Conservation (phyloP, 1,140 invertebrate species). For the Diuraphis noxia region DNA sequence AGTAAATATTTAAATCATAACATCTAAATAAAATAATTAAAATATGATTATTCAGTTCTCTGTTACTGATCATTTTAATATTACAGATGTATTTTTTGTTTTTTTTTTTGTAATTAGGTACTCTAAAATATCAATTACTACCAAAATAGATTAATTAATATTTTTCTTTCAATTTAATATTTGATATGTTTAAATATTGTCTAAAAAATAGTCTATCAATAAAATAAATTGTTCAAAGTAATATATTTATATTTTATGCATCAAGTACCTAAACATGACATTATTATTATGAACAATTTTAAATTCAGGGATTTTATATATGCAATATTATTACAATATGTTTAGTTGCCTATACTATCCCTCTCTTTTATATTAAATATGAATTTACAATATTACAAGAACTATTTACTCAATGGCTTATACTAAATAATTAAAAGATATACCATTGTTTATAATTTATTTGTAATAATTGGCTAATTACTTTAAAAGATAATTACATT, state of each 20-base stretch:
- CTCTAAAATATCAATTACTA: background rate
- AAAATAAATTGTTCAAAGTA: background rate
- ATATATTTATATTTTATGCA: background rate
- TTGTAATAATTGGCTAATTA: too few relatives aligned
- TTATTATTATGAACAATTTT: background rate
- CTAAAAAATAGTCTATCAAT: background rate
- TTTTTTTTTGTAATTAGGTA: background rate
- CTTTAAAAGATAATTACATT: background rate
- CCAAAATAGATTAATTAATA: background rate
- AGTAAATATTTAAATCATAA: background rate
- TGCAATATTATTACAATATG: background rate
- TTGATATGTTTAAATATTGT: background rate
- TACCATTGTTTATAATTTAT: background rate
- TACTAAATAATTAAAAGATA: background rate
- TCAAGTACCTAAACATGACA: too few relatives aligned
- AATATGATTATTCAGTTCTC: background rate
- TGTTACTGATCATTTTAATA: background rate
- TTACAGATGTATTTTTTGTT: background rate
- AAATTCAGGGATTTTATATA: background rate
- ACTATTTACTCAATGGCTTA: background rate
- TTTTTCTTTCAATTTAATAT: background rate
- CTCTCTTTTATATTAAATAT: background rate
- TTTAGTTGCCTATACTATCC: slow-evolving; percentile 11
- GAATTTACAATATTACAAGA: background rate
- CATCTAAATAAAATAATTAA: background rate